Evolutionary conservation across 2,113 vertebrate genomes (phyloP).

Genomic region (Psittacula cyanocephala): DNA sequence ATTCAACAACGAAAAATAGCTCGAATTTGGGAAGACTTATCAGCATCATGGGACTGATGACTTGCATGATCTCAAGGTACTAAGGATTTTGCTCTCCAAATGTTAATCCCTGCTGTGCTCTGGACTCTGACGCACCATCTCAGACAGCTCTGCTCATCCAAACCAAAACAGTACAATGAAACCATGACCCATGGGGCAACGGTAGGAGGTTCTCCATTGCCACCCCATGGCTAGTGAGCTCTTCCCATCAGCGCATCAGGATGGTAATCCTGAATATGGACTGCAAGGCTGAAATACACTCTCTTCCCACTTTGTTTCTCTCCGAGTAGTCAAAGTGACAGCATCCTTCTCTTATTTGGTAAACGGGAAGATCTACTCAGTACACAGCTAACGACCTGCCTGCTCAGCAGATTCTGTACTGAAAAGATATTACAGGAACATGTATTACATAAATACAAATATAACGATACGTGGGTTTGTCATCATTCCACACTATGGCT

Average conservation of each 20-base stretch:
- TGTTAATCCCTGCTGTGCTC: accelerated
- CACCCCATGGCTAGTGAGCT: neutral
- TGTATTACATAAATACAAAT: neutral
- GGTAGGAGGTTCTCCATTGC: neutral
- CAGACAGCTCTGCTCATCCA: neutral
- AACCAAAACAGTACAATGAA: neutral
- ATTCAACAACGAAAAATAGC: neutral
- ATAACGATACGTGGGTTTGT: neutral
- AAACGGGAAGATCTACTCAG: neutral
- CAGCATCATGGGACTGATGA: neutral
- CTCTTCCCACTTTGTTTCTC: neutral
- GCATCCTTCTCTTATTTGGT: neutral
- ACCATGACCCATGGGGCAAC: accelerated
- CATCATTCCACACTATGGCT: neutral
- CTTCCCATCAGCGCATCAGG: accelerated
- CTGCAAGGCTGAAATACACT: neutral
- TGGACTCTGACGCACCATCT: neutral
- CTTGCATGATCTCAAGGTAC: neutral
- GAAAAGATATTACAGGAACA: neutral
- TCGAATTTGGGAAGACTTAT: neutral
- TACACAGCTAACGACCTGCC: neutral
- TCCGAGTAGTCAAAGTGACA: accelerated
- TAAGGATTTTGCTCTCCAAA: neutral
- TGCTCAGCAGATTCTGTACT: neutral
- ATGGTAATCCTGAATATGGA: neutral